Base-by-base conservation (phyloP, 1,140 invertebrate species). In the Micrasema minimum region DNA sequence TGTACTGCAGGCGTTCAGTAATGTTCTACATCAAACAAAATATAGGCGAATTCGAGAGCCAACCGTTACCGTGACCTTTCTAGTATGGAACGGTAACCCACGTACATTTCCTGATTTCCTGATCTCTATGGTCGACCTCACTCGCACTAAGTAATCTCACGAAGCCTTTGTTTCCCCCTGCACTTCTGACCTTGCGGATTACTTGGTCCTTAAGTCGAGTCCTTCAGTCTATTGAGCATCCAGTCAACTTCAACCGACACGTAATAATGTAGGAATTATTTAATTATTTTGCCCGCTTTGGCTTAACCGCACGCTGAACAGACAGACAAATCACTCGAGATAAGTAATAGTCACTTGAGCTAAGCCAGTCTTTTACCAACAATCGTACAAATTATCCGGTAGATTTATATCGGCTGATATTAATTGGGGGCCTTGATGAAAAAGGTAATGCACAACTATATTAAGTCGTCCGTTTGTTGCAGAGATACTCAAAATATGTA, bases 61-160 rank as follows among this genome's bases (percentile, higher is more conserved):
- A 64, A 45, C 41, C 22, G 26, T 64, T 45, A 31, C 59, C 59
- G 12, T 64, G 59, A 64, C 41, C 59, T 46, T 46, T 26, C 35
- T 22, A 41, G 14, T 35, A 35, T 46, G 10, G 5, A 48, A 26
- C 31, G 43, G 41, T 64, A 46, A 46, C 41, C 41, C 59, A 64
- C 59, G 41, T 46, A 45, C 41, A 26, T 46, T 64, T 64, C 59
- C 59, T 64, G 59, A 26, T 46, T 64, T 64, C 59, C 59, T 64
- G 59, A 46, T 45, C 59, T 18, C 41, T 9, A 23, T 7, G 41
- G 22, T 14, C 26, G 41, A 26, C 41, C 38, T 46, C 43, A 16
- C 18, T 64, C 18, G 12, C 14, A 12, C 26, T 41, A 18, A 64
- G 59, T 41, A 18, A 46, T 64, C 59, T 64, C 59, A 64, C 59